phyloP scores from a whole-genome alignment of 2,888 invertebrate genomes.

The Drosophila mayaguana region DNA sequence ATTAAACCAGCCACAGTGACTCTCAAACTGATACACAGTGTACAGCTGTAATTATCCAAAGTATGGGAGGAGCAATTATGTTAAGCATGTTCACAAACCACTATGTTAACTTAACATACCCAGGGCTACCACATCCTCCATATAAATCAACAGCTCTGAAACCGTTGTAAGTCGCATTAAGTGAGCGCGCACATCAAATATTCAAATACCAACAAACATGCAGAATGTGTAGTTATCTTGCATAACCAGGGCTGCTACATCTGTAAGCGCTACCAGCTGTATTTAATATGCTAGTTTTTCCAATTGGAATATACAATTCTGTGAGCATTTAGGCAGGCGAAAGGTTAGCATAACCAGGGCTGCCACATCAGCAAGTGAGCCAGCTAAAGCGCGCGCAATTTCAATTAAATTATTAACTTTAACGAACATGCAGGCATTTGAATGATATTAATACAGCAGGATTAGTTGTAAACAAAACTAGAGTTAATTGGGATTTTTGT shows the following conservation, averaged over 20 bases:
- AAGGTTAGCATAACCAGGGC: not conserved
- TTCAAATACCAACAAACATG: conserved; percentile 5
- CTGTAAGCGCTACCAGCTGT: not conserved
- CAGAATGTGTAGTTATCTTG: conserved; percentile 22
- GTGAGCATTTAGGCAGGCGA: not conserved
- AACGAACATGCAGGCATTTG: conserved; percentile 31
- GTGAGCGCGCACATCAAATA: conserved; percentile 11
- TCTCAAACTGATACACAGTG: conserved; percentile 6
- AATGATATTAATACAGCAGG: conserved; percentile 38
- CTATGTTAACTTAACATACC: not conserved
- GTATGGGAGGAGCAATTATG: conserved; percentile 19
- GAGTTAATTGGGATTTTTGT: conserved; percentile 62
- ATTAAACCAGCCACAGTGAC: not conserved
- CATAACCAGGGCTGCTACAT: conserved; percentile 1
- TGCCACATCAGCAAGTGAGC: not conserved
- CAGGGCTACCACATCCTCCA: not conserved
- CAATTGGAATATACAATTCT: not conserved
- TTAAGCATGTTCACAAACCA: conserved; percentile 15
- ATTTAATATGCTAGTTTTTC: not conserved
- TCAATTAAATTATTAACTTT: not conserved
- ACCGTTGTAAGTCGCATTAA: no score
- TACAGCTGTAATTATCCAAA: conserved; percentile 1
- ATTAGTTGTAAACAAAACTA: conserved; percentile 61
- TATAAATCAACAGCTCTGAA: not conserved
- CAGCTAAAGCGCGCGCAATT: conserved; percentile 15